Conservation (phyloP, 2,888 invertebrate genomes). For the Drosophila ezoana region DNA sequence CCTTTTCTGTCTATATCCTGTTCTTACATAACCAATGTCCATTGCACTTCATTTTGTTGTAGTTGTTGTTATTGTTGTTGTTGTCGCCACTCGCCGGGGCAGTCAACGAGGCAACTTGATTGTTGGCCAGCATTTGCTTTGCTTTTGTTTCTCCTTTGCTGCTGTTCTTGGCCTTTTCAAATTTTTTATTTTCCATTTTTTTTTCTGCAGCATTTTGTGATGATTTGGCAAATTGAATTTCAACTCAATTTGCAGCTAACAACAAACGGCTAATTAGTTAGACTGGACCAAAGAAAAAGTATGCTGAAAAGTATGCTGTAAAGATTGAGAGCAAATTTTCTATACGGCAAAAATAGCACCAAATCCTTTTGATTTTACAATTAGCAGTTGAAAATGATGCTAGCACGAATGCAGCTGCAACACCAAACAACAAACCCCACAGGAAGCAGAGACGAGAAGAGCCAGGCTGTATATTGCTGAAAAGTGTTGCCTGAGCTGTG, state of each 20-base stretch:
- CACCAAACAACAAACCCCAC: background rate
- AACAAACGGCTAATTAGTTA: constrained; percentile 59
- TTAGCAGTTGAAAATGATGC: constrained; percentile 11
- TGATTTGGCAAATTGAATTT: constrained; percentile 75
- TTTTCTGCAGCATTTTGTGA: constrained; percentile 50
- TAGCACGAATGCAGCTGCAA: constrained; percentile 16
- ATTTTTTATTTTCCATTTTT: constrained; percentile 20
- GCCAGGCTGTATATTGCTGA: background rate
- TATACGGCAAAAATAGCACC: constrained; percentile 2
- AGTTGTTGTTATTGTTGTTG: constrained; percentile 50
- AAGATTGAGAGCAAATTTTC: constrained; percentile 3
- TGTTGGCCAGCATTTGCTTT: constrained; percentile 48
- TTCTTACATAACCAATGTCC: constrained; percentile 44
- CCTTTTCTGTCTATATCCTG: background rate
- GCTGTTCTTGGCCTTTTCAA: constrained; percentile 26
- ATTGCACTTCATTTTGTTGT: constrained; percentile 67
- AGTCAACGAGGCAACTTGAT: constrained; percentile 57
- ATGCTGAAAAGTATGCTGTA: constrained; percentile 64
- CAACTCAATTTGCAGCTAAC: constrained; percentile 69
- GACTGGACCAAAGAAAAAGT: constrained; percentile 14
- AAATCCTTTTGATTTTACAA: constrained; percentile 11
- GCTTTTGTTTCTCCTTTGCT: constrained; percentile 6
- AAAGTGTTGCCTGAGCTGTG: constrained; percentile 20
- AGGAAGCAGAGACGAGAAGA: background rate
- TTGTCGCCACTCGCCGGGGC: constrained; percentile 57